Base-by-base conservation (phyloP, 2,113 vertebrate genomes). In the Zosterops borbonicus region DNA sequence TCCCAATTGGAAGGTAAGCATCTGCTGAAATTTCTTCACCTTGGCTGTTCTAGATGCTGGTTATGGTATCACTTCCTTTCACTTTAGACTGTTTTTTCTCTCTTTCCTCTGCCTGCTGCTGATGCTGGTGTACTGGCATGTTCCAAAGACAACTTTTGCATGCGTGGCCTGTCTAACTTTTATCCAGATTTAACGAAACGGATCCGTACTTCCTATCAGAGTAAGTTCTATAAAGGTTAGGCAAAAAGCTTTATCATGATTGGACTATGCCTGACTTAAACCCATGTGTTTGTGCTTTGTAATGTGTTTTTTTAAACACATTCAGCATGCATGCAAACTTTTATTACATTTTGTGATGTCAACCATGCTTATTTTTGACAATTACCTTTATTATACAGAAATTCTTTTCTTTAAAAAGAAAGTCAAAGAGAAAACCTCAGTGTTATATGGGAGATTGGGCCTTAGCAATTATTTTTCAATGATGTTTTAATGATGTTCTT, bases 141-240 rank as follows among this genome's bases (percentile, higher is more conserved):
- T 98, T 99, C 99, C 98, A 99, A 98, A 99, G 99, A 99, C 99
- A 99, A 99, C 97, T 98, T 99, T 99, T 99, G 99, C 99, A 99
- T 99, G 99, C 99, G 99, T 95, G 99, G 99, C 98, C 99, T 99
- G 98, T 99, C 99, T 99, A 99, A 98, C 98, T 99, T 99, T 99
- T 99, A 99, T 98, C 99, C 99, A 97, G 99, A 99, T 99, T 99
- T 99, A 99, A 99, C 99, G 99, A 99, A 99, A 99, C 98, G 99
- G 99, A 99, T 99, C 98, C 99, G 99, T 99, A 99, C 99, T 97
- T 99, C 99, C 93, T 99, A 99, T 98, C 99, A 99, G 99, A 99
- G 99, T 99, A 99, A 99, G 99, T 99, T 97, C 95, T 94, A 83
- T 95, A 78, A 97, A 97, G 96, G 91, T 97, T 97, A 98, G 97